Percentiles rank a stretch among this genome's conserved stretches.
These are phyloP conservation scores for Saturnia japonica DNA, from an alignment of 2,888 invertebrate genomes.

Conservation along the genomic window DNA sequence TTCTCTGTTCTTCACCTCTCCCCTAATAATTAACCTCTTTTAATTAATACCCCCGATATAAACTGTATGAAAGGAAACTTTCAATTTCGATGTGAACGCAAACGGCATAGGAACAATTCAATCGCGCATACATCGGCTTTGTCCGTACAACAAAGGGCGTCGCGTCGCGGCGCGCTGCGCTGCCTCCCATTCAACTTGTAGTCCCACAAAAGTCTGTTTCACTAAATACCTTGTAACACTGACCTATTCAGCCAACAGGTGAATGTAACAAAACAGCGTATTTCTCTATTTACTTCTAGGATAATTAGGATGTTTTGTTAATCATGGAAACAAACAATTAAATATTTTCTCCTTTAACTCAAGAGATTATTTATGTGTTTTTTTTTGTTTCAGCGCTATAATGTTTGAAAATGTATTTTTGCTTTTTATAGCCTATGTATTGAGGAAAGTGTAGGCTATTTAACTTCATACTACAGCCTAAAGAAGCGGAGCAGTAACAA, in stretches of 20 bases:
- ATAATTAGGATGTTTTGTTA: not conserved
- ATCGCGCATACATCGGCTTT: slow-evolving; percentile 72
- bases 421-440: too few species aligned
- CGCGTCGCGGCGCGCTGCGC: slow-evolving; percentile 42
- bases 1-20: too few species aligned
- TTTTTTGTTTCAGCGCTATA: too few species aligned
- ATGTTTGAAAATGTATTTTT: too few species aligned
- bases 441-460: too few species aligned
- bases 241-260: slow-evolving; percentile 80
- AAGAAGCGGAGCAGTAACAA: too few species aligned
- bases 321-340: not conserved
- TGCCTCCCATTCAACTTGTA: slow-evolving; percentile 60
- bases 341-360: too few species aligned
- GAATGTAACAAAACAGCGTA: slow-evolving; percentile 68
- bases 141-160: slow-evolving; percentile 67
- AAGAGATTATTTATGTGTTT: too few species aligned
- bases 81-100: slow-evolving; percentile 69
- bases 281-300: slow-evolving; percentile 34
- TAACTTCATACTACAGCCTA: too few species aligned
- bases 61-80: slow-evolving; percentile 40
- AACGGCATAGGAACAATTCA: slow-evolving; percentile 65
- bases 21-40: too few species aligned
- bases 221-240: slow-evolving; percentile 79
- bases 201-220: slow-evolving; percentile 76
- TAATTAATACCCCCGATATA: slow-evolving; percentile 1